phyloP scores from a whole-genome alignment of 2,888 invertebrate species.

The Tenthredo amoena region DNA sequence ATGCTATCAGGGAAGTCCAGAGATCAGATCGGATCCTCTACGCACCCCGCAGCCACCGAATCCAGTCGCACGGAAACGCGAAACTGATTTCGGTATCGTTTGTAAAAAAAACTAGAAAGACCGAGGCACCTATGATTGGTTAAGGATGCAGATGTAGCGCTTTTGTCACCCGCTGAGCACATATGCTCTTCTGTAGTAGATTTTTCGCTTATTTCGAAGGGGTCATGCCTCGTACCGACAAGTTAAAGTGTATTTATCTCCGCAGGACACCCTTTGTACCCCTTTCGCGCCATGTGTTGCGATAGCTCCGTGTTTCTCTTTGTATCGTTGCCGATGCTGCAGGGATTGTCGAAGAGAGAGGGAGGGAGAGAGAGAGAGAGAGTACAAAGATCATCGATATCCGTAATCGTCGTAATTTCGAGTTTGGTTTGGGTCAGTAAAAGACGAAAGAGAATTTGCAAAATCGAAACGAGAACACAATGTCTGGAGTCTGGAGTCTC shows the following conservation, averaged over 20 bases:
- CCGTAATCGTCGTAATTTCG: too few relatives aligned
- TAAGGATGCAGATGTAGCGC: constrained; percentile 68
- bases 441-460: too few relatives aligned
- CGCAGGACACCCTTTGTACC: constrained; percentile 75
- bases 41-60: too few relatives aligned
- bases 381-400: too few relatives aligned
- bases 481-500: not conserved
- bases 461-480: not conserved
- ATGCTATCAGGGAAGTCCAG: too few relatives aligned
- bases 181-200: constrained; percentile 65
- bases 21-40: too few relatives aligned
- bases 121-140: not conserved
- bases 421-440: too few relatives aligned
- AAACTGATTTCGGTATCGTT: too few relatives aligned
- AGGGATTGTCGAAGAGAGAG: too few relatives aligned
- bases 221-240: constrained; percentile 51
- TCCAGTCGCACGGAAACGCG: too few relatives aligned
- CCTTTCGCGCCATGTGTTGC: constrained; percentile 75
- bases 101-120: not conserved
- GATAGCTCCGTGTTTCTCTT: not conserved
- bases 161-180: constrained; percentile 72
- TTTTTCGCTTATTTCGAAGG: not conserved
- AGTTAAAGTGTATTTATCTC: constrained; percentile 76
- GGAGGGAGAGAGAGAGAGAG: too few relatives aligned
- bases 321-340: not conserved